Conservation (phyloP, 2,888 invertebrate genomes). For the Ectemnius cavifrons region DNA sequence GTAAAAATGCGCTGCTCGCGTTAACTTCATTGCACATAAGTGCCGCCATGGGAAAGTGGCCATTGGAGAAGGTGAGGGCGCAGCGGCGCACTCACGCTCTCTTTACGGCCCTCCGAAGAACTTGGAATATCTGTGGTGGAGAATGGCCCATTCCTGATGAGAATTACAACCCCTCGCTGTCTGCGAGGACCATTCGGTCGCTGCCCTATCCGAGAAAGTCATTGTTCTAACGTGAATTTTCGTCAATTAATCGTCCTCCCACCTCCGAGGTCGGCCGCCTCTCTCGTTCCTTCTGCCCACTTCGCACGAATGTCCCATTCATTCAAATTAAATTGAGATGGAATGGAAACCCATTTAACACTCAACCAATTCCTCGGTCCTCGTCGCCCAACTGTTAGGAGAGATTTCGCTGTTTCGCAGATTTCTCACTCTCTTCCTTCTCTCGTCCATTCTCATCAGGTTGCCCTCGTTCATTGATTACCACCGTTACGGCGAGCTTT, state of each 20-base stretch:
- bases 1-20: slow-evolving; percentile 48
- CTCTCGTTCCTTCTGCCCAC: slow-evolving; percentile 10
- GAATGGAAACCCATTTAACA: slow-evolving; percentile 55
- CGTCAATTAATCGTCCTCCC: slow-evolving; percentile 55
- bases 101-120: slow-evolving; percentile 53
- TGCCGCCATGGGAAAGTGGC: slow-evolving; percentile 45
- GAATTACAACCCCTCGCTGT: slow-evolving; percentile 50
- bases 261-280: not conserved
- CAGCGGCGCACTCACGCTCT: slow-evolving; percentile 7
- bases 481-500: no score
- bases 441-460: not conserved
- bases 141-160: slow-evolving; percentile 61
- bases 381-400: slow-evolving; percentile 17
- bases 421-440: slow-evolving; percentile 6
- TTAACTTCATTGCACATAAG: slow-evolving; percentile 54
- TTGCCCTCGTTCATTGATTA: no score
- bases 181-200: slow-evolving; percentile 51
- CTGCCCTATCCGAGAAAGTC: slow-evolving; percentile 40
- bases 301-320: slow-evolving; percentile 43
- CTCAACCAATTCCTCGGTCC: slow-evolving; percentile 30
- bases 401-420: slow-evolving; percentile 12
- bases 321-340: slow-evolving; percentile 51
- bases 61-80: not conserved
- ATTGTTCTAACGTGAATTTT: slow-evolving; percentile 61
- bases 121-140: slow-evolving; percentile 50